Evolutionary conservation across 2,888 invertebrate genomes (phyloP), one percentile per base, ranked within the genome.

Genomic region (Alloscopus bannaensis): DNA sequence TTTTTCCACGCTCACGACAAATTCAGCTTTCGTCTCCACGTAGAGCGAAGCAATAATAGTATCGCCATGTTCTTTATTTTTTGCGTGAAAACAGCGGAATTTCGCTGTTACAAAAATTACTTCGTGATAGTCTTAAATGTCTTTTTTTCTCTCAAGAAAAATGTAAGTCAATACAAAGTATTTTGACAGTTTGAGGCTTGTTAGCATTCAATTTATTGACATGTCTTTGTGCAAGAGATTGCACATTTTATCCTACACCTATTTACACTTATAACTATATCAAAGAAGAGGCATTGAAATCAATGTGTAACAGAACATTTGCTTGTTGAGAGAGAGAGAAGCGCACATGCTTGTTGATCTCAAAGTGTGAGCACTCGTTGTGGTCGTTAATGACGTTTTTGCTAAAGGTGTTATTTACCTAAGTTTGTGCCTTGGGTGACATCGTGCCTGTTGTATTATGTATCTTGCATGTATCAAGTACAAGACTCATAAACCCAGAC

Each of bases 171-270:
- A 60, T 60, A 40, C 11, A 36, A 36, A 22, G 40, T 40, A 60
- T 60, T 60, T 66, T 52, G 52, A 31, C 52, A 52, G n/a, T 52
- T 31, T 66, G 66, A 36, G 66, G 66, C 52, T 52, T 20, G 52
- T 66, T 36, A 55, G 36, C 24, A 52, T 20, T 66, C 22, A 31
- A 52, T 52, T 52, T 62, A 66, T 66, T 66, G 66, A 66, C 65
- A 65, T 28, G 22, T 31, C n/a, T 28, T 57, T 29, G 18, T 57
- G 29, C 29, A 57, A n/a, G 47, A 52, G 52, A 52, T 52, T 22
- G 16, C 52, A 52, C 6, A 36, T 8, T 13, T 36, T n/a, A n/a
- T n/a, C 36, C 36, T 36, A 36, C 36, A 36, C 13, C 24, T 24
- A 24, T 6, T 52, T 22, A 20, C n/a, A n/a, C n/a, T n/a, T n/a